These are phyloP conservation scores for Spinus olivaceus DNA, from an alignment of 2,797 vertebrate species.

Conservation along the genomic window DNA sequence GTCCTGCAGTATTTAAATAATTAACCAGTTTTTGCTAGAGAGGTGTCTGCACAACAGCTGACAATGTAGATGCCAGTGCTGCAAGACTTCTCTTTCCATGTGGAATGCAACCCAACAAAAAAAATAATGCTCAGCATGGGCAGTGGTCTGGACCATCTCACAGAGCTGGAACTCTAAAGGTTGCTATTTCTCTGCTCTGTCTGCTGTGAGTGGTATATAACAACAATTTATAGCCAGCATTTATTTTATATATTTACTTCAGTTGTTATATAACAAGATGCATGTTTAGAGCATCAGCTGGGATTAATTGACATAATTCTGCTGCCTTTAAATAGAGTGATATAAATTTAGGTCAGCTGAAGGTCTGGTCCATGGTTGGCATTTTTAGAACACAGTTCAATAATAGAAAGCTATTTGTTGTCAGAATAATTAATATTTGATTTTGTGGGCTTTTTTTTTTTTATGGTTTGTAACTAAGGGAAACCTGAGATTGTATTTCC, in stretches of 20 bases:
- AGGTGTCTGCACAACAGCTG: background rate
- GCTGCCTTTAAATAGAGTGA: constrained; percentile 8
- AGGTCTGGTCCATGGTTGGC: background rate
- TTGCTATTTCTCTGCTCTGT: background rate
- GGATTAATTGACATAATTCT: constrained; percentile 57
- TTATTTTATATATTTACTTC: background rate
- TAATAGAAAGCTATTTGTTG: constrained; percentile 8
- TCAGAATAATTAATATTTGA: constrained; percentile 8
- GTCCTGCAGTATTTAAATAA: background rate
- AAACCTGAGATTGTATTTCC: background rate
- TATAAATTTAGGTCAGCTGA: constrained; percentile 39
- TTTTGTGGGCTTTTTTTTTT: background rate
- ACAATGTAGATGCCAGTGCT: background rate
- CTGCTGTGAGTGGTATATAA: background rate
- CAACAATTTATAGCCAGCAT: background rate
- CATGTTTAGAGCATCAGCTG: constrained; percentile 4
- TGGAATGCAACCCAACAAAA: background rate
- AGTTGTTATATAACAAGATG: constrained; percentile 1
- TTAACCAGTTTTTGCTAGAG: background rate
- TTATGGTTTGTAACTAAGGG: background rate
- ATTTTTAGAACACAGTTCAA: constrained; percentile 28
- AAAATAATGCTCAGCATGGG: background rate
- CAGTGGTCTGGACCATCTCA: background rate
- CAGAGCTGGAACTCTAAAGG: background rate
- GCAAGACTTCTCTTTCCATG: background rate